Percentiles rank a stretch among this genome's conserved stretches.
Conservation (phyloP, 2,797 vertebrate genomes). For the Perodicticus potto region DNA sequence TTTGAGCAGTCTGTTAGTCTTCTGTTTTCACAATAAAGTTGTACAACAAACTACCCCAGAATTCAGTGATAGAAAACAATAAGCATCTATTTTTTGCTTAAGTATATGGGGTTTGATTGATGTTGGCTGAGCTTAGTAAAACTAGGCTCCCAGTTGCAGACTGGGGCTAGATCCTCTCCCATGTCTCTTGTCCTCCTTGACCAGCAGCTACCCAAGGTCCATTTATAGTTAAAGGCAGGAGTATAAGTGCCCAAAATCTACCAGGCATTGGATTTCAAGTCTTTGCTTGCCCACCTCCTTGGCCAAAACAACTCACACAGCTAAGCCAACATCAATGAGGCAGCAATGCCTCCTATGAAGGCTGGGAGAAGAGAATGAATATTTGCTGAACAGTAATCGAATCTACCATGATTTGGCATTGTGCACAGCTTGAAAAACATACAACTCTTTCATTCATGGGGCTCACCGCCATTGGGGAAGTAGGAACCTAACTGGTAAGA, state of each 20-base stretch:
- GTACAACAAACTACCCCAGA: conserved; percentile 1
- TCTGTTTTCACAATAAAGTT: not conserved
- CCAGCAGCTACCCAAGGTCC: not conserved
- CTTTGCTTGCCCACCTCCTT: not conserved
- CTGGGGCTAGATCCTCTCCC: not conserved
- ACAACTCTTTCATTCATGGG: not conserved
- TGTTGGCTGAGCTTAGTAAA: not conserved
- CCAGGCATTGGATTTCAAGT: not conserved
- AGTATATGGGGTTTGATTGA: not conserved
- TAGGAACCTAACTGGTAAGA: not conserved
- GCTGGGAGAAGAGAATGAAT: not conserved
- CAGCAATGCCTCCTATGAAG: not conserved
- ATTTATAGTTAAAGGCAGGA: not conserved
- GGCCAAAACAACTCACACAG: not conserved
- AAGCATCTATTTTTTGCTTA: not conserved
- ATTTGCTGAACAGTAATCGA: not conserved
- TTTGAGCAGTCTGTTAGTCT: not conserved
- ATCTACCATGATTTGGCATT: not conserved
- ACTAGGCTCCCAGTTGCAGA: not conserved
- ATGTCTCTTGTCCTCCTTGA: conserved; percentile 1
- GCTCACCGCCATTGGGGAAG: not conserved
- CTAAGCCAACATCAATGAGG: not conserved
- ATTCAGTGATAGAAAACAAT: not conserved
- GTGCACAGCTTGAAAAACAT: conserved; percentile 6
- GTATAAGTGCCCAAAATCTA: not conserved